phyloP scores from a whole-genome alignment of 2,113 vertebrate species.

The Agelaius phoeniceus region DNA sequence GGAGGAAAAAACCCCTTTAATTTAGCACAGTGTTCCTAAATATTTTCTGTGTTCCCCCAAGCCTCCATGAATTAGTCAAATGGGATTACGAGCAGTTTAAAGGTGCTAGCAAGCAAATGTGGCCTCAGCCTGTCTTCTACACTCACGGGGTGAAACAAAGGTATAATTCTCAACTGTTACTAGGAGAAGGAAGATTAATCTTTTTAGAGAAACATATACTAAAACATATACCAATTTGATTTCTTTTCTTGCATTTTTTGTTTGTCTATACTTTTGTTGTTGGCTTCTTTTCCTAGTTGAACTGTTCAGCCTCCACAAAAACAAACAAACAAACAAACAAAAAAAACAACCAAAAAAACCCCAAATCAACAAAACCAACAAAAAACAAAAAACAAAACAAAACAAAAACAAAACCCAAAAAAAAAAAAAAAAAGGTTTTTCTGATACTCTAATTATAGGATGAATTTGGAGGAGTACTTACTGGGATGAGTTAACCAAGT shows the following conservation, averaged over 20 bases:
- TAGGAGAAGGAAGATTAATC: background rate
- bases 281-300: background rate
- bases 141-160: background rate
- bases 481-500: background rate
- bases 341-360: background rate
- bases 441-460: background rate
- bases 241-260: background rate
- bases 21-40: background rate
- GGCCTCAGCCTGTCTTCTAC: background rate
- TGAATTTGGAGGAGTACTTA: background rate
- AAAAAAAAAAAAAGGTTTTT: background rate
- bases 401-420: too few relatives aligned
- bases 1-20: fast-evolving
- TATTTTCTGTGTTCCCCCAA: fast-evolving
- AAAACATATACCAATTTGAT: background rate
- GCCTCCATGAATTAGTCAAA: background rate
- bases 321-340: background rate
- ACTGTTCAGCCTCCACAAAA: background rate
- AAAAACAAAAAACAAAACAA: too few relatives aligned
- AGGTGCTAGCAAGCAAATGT: background rate
- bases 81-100: background rate
- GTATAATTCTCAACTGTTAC: background rate
- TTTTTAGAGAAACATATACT: background rate
- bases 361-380: too few relatives aligned
- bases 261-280: background rate